Evolutionary conservation across 2,113 vertebrate genomes (phyloP).

Genomic region (Poeciliopsis retropinna): DNA sequence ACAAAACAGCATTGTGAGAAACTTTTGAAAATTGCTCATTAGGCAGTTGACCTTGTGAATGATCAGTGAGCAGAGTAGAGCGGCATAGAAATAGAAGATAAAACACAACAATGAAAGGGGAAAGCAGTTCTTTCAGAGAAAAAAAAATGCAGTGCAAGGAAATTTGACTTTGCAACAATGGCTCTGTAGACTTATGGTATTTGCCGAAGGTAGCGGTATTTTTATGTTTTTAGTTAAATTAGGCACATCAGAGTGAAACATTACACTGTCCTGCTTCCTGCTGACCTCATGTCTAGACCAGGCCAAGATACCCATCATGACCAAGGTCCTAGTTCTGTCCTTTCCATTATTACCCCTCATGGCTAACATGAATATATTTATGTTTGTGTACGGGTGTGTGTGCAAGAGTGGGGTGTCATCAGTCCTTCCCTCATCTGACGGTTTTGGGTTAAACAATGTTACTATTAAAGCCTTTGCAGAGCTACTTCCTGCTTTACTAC

Average conservation of each 20-base stretch:
- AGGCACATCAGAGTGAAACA: slow-evolving; percentile 18
- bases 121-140: not conserved
- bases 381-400: slow-evolving; percentile 13
- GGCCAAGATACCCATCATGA: slow-evolving; percentile 46
- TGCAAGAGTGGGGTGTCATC: slow-evolving; percentile 56
- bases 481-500: slow-evolving; percentile 59
- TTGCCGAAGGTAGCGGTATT: not conserved
- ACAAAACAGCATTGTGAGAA: not conserved
- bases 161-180: not conserved
- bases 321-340: slow-evolving; percentile 72
- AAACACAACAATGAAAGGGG: not conserved
- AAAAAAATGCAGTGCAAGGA: no score
- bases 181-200: slow-evolving; percentile 1
- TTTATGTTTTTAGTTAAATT: slow-evolving; percentile 8
- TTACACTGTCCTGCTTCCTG: slow-evolving; percentile 23
- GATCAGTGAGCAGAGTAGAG: not conserved
- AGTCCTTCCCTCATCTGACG: slow-evolving; percentile 69
- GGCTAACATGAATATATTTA: slow-evolving; percentile 44
- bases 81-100: not conserved
- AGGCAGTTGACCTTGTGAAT: slow-evolving; percentile 14
- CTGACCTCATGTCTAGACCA: slow-evolving; percentile 38
- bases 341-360: slow-evolving; percentile 59
- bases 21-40: slow-evolving; percentile 4
- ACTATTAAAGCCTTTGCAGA: slow-evolving; percentile 74
- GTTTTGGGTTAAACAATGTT: slow-evolving; percentile 81